phyloP scores from a whole-genome alignment of 2,888 invertebrate genomes.

The Synanthedon formicaeformis region DNA sequence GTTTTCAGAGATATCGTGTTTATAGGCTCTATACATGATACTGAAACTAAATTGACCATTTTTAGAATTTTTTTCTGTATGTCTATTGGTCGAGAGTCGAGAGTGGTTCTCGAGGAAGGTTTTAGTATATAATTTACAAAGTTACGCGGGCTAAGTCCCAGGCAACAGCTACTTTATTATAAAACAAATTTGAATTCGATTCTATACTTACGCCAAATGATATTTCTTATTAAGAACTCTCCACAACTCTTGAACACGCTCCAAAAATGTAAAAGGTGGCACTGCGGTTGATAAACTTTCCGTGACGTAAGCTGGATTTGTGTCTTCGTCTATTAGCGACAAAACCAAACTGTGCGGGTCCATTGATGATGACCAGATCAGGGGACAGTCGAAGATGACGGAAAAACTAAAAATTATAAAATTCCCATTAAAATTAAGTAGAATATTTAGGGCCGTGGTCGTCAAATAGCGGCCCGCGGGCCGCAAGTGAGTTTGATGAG shows the following conservation, averaged over 20 bases:
- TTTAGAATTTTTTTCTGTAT: too few relatives aligned
- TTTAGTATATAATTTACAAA: too few relatives aligned
- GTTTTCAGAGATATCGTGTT: too few relatives aligned
- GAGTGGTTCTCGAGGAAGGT: too few relatives aligned
- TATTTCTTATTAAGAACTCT: conserved; percentile 2
- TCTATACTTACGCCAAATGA: not conserved
- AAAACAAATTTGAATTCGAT: not conserved
- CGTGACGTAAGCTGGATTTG: conserved; percentile 34
- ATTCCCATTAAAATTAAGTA: not conserved
- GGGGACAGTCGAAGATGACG: conserved; percentile 16
- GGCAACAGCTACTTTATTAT: too few relatives aligned
- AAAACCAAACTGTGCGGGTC: conserved; percentile 23
- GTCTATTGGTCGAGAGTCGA: too few relatives aligned
- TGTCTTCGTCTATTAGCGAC: conserved; percentile 22
- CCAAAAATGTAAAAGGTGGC: conserved; percentile 29
- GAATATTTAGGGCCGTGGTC: too few relatives aligned
- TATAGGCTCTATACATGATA: too few relatives aligned
- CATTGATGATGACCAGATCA: conserved; percentile 25
- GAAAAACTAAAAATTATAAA: conserved; percentile 13
- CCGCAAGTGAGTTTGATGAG: too few relatives aligned
- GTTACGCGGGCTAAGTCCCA: too few relatives aligned
- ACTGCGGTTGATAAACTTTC: conserved; percentile 14
- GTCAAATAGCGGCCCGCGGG: too few relatives aligned
- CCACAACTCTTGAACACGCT: conserved; percentile 26
- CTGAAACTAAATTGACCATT: too few relatives aligned